Evolutionary conservation across 1,140 invertebrate genomes (phyloP).

Genomic region (Caenorhabditis elegans): DNA sequence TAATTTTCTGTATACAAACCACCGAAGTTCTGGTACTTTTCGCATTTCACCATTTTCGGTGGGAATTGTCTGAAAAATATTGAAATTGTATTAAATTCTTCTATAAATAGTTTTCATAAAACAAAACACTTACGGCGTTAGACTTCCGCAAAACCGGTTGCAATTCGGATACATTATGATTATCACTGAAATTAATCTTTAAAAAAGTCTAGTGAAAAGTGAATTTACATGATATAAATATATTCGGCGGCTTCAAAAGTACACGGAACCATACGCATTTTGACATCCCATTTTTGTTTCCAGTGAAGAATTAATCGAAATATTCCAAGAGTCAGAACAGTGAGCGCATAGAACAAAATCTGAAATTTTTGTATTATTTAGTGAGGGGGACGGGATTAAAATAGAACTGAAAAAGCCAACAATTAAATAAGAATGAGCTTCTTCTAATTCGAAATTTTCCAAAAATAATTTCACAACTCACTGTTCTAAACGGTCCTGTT

Average conservation of each 20-base stretch:
- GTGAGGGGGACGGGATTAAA: no score
- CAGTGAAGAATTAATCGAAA: slow-evolving; percentile 61
- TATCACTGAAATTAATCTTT: slow-evolving; percentile 53
- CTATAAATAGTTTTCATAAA: neutral
- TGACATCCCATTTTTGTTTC: slow-evolving; percentile 56
- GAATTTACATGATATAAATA: slow-evolving; percentile 53
- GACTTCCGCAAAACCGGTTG: slow-evolving; percentile 5
- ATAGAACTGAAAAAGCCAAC: no score
- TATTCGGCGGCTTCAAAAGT: slow-evolving; percentile 53
- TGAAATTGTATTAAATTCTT: neutral
- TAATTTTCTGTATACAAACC: slow-evolving; percentile 48
- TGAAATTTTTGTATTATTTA: neutral
- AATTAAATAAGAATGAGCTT: neutral
- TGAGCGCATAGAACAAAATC: slow-evolving; percentile 32
- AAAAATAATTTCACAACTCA: slow-evolving; percentile 25
- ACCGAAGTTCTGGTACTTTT: slow-evolving; percentile 36
- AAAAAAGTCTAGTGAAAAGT: neutral
- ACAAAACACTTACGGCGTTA: neutral
- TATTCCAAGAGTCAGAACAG: slow-evolving; percentile 52
- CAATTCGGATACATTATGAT: slow-evolving; percentile 57
- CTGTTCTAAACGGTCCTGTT: slow-evolving; percentile 44
- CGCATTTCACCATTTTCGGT: slow-evolving; percentile 38
- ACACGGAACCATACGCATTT: slow-evolving; percentile 46
- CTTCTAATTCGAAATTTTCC: no score
- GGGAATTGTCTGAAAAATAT: slow-evolving; percentile 11